These are phyloP conservation scores for Gymnocephalus cernua DNA, from an alignment of 2,113 vertebrate genomes.

Conservation along the genomic window DNA sequence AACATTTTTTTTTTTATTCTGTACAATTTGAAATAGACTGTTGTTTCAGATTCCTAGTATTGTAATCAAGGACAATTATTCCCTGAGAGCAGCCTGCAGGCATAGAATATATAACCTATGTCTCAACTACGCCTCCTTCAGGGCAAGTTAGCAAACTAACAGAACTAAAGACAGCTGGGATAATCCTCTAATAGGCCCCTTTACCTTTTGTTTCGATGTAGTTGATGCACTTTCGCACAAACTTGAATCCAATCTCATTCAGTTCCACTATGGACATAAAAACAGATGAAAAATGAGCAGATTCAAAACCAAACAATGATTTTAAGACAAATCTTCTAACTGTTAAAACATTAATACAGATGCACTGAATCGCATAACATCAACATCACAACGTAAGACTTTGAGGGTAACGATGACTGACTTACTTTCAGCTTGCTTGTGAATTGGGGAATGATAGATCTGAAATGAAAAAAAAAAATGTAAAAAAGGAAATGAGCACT, in stretches of 20 bases:
- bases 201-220: conserved; percentile 93
- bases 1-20: too few species aligned
- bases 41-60: background rate
- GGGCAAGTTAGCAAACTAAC: conserved; percentile 29
- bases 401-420: conserved; percentile 47
- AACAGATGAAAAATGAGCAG: background rate
- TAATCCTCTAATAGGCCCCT: background rate
- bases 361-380: background rate
- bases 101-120: background rate
- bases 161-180: background rate
- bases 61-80: background rate
- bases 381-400: background rate
- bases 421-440: conserved; percentile 98
- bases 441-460: conserved; percentile 98
- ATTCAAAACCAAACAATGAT: conserved; percentile 1
- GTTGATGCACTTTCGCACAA: conserved; percentile 96
- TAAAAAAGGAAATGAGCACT: conserved; percentile 25
- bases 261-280: conserved; percentile 89
- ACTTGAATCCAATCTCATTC: conserved; percentile 96
- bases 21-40: conserved; percentile 3
- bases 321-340: background rate
- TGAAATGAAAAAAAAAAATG: conserved; percentile 77
- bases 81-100: background rate
- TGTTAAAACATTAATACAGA: background rate
- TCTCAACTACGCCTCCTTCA: conserved; percentile 71